phyloP scores from a whole-genome alignment of 2,797 vertebrate genomes.

The Eulemur rubriventer region DNA sequence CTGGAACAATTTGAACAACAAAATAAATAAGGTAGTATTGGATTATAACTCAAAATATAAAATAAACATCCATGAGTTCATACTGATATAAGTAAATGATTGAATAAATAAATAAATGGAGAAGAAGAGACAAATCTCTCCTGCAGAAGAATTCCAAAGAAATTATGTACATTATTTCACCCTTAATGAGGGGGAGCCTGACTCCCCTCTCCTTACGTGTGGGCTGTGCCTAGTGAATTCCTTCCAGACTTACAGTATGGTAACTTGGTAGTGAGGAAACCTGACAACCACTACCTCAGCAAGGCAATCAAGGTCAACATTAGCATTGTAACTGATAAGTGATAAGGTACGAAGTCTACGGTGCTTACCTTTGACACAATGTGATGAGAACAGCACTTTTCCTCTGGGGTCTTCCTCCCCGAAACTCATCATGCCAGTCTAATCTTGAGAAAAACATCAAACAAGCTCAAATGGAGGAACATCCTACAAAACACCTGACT shows the following conservation, averaged over 20 bases:
- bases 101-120: conserved; percentile 3
- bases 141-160: conserved; percentile 1
- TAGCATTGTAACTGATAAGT: neutral
- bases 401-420: neutral
- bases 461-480: neutral
- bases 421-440: neutral
- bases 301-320: neutral
- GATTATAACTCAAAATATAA: conserved; percentile 30
- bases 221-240: neutral
- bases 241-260: neutral
- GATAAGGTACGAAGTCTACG: neutral
- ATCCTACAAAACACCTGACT: neutral
- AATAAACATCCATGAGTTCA: neutral
- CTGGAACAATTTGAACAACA: neutral
- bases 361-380: neutral
- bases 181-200: neutral
- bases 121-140: neutral
- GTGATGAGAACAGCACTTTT: neutral
- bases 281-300: neutral
- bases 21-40: conserved; percentile 5
- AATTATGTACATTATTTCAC: neutral
- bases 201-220: neutral
- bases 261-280: neutral
- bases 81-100: conserved; percentile 18
- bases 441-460: neutral